Base-by-base conservation (phyloP, 1,140 invertebrate genomes). In the Orchestia grillus region DNA sequence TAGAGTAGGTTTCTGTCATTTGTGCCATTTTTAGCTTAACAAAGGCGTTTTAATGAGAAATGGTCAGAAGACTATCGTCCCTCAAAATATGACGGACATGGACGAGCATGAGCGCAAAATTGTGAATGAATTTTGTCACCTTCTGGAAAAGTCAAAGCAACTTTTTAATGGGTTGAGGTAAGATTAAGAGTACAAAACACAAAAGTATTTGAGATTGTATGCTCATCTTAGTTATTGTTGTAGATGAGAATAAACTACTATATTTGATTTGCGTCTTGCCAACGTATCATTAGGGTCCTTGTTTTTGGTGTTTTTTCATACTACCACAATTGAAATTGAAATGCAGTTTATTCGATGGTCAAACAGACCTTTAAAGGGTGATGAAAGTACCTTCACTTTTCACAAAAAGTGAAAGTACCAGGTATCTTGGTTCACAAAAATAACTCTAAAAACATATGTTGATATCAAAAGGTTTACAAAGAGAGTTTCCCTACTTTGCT, bases 91-190 rank as follows among this genome's bases (percentile, higher is more conserved):
- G 96, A 96, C 97, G 28, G 97, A 97, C 95, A 97, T 97, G 94
- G 97, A 97, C 90, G 97, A 97, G 91, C 97, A 99, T 97, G 99
- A 99, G 97, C 98, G 99, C 97, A 99, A 99, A 98, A 98, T 99
- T 97, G 99, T 99, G 96, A 98, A 99, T 97, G 99, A 99, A 97
- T 99, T 99, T 97, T 99, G 99, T 97, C 99, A 99, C 98, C 98
- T 99, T 97, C 98, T 99, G 91, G 99, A 99, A 97, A 99, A 99
- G 98, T 99, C 99, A 62, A 99, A 99, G 97, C 99, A 99, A 97
- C 98, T 99, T 95, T 99, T 99, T 97, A 99, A 99, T 98, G 99
- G 99, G 96, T 98, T 99, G 97, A 98, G 99, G 99, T 99, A 97
- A 97, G 96, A 95, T 11, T 44, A 41, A 36, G 6, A 8, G 47